Base-by-base conservation (phyloP, 2,113 vertebrate genomes). In the Pionites leucogaster region DNA sequence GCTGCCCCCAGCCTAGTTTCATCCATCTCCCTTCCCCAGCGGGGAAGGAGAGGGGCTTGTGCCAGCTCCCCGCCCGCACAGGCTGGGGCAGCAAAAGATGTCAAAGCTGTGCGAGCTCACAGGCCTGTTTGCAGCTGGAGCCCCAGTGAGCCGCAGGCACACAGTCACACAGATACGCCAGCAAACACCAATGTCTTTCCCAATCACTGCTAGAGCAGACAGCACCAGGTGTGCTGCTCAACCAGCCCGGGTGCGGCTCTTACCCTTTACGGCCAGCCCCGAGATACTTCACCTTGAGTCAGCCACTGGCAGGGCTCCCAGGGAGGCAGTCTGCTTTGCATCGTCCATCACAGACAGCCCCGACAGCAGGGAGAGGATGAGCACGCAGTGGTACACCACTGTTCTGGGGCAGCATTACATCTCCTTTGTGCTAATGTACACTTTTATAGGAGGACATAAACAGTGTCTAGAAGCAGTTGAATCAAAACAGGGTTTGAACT, bases 221-320 rank as follows among this genome's bases (percentile, higher is more conserved):
- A 78, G 84, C 59, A 84, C 92, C 81, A 80, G 90, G 94, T 91
- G 93, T 10, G 57, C 88, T 57, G 37, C 59, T 29, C 42, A 49
- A 49, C 67, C 28, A 68, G 76, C 44, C 44, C 37, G 5, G 63
- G 90, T 9, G 69, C 4, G 33, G 70, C 63, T 62, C 49, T 52
- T 11, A 12, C 10, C 83, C 72, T 28, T 33, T 8, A 27, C 52
- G n/a, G 13, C 3, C 64, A 8, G 33, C 44, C 88, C 39, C 1
- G 2, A 60, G 79, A 86, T 44, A 23, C 47, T 70, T 47, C 3
- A 7, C 44, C 53, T 28, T 68, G 69, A 83, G 94, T 89, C 81
- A 78, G 78, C 23, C 3, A 0, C 93, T 96, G 96, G 96, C 96
- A 80, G 62, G 46, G 39, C 83, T 96, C 88, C 90, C 70, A 7